A percentile compares a stretch with the other conserved stretches of the same genome.
These are phyloP conservation scores for Ips typographus DNA, from an alignment of 1,140 invertebrate genomes.

Conservation along the genomic window DNA sequence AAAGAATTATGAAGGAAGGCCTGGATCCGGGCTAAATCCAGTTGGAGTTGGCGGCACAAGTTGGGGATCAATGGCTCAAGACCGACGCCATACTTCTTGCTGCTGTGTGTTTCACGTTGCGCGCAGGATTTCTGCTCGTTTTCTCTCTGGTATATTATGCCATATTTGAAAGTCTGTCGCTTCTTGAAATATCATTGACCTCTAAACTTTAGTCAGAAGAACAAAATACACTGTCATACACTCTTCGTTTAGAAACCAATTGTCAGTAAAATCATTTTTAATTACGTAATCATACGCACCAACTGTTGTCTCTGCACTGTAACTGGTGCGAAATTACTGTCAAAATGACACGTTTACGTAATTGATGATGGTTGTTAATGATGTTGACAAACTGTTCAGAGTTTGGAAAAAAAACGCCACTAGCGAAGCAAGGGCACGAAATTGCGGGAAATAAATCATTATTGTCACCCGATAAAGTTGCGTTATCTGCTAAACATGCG, in stretches of 20 bases:
- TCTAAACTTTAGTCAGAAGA: no score
- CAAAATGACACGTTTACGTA: neutral
- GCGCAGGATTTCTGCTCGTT: neutral
- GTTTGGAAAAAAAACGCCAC: neutral
- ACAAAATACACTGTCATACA: no score
- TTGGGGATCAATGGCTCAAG: constrained; percentile 53
- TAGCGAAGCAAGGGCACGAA: neutral
- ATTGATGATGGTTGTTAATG: constrained; percentile 1
- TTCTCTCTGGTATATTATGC: neutral
- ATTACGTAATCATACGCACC: no score
- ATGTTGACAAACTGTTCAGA: neutral
- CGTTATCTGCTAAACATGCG: neutral
- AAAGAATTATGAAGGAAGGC: constrained; percentile 53
- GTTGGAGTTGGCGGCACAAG: constrained; percentile 52
- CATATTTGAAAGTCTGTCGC: neutral
- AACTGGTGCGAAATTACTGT: neutral
- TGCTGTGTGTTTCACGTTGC: constrained; percentile 14
- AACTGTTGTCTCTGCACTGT: no score
- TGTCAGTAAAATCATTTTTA: no score
- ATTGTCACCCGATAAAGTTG: constrained; percentile 6
- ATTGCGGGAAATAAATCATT: constrained; percentile 8
- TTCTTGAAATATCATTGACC: neutral
- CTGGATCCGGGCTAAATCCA: constrained; percentile 50
- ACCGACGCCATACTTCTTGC: constrained; percentile 38
- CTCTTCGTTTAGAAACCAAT: no score